phyloP scores from a whole-genome alignment of 2,797 vertebrate genomes.

The Trematomus bernacchii region DNA sequence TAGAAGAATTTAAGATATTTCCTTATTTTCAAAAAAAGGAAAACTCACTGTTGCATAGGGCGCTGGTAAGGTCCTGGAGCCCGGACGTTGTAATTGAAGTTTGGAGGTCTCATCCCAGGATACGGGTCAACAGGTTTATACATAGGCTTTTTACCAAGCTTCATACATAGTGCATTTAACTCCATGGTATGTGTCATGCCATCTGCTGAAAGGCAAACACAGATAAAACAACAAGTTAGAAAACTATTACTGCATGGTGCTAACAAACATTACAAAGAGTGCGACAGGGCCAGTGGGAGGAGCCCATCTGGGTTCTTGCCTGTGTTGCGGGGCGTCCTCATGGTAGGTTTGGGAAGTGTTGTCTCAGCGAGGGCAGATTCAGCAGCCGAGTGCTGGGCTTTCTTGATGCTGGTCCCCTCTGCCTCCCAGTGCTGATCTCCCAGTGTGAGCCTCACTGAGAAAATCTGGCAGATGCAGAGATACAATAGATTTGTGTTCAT shows the following conservation, averaged over 20 bases:
- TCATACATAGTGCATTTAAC: constrained; percentile 97
- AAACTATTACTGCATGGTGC: neutral
- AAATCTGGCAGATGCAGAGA: constrained; percentile 84
- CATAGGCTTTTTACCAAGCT: constrained; percentile 96
- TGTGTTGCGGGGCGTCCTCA: constrained; percentile 89
- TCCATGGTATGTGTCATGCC: constrained; percentile 95
- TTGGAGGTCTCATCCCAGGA: constrained; percentile 94
- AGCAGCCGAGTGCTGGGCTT: constrained; percentile 95
- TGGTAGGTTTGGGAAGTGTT: constrained; percentile 91
- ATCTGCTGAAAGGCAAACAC: constrained; percentile 80
- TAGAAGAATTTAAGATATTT: neutral
- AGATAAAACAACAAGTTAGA: neutral
- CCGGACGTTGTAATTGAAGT: constrained; percentile 94
- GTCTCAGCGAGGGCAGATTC: constrained; percentile 92
- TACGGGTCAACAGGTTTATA: constrained; percentile 97
- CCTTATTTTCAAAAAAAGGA: neutral
- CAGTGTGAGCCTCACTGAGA: constrained; percentile 93
- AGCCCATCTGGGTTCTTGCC: constrained; percentile 91
- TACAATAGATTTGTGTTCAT: neutral
- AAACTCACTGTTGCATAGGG: constrained; percentile 87
- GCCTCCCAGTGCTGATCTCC: constrained; percentile 96
- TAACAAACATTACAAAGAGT: neutral
- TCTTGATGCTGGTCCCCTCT: constrained; percentile 96
- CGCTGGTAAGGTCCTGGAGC: constrained; percentile 86
- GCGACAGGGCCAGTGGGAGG: constrained; percentile 32